Base-by-base conservation (phyloP, 2,797 vertebrate genomes). In the Graptemys geographica region DNA sequence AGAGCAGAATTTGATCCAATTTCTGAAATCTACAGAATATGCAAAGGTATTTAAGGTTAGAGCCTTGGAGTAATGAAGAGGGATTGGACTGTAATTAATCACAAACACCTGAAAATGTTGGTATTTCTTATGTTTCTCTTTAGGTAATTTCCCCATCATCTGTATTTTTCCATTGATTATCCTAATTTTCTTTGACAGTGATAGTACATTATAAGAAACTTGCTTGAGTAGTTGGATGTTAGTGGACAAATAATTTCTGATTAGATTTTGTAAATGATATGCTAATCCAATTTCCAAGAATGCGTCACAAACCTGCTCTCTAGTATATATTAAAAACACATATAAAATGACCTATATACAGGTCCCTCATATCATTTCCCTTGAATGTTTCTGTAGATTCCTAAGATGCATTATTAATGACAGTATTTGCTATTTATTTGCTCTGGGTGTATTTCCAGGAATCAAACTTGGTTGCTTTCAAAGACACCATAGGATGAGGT, bases 1-100 rank as follows among this genome's bases (percentile, higher is more conserved):
- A 81, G 23, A 44, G 33, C 93, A 94, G 88, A 86, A 90, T 84
- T 94, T 81, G 94, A 41, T 28, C 62, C 83, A 25, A 12, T 89
- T 51, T 37, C 85, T 81, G 72, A 59, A 84, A 93, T 79, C 72
- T 91, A 81, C 80, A 16, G 12, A 92, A 84, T 94, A 51, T 19
- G n/a, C 47, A 78, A 78, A 78, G 27, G 86, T 80, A 94, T 87
- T 93, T 78, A 52, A 55, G 65, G 69, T 31, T 31, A 89, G 41
- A 93, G 94, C 49, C 92, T 59, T 79, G 87, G 83, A 78, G 81
- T 31, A 41, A 72, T 52, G 79, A 72, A 87, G 81, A 69, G 28
- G 93, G 53, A 51, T 78, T 2, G 6, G 13, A 27, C 41, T n/a
- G 51, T 89, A 15, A 49, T 81, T 10, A 79, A 49, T 19, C 65